Evolutionary conservation across 2,888 invertebrate species (phyloP).

Genomic region (Petrolisthes manimaculis): DNA sequence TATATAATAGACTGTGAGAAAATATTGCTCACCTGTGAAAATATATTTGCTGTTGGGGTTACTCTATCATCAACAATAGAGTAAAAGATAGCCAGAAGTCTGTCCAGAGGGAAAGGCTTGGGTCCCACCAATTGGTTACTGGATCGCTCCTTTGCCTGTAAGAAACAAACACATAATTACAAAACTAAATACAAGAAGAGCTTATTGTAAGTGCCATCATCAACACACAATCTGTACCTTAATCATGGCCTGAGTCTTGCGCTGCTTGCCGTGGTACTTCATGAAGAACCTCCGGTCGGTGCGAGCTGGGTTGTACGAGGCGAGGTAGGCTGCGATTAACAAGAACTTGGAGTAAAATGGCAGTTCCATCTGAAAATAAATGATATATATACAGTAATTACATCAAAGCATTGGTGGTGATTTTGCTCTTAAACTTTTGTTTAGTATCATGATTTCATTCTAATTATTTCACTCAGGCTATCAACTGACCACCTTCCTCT

Average conservation of each 20-base stretch:
- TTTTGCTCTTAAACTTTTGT: neutral
- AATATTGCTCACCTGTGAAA: slow-evolving; percentile 76
- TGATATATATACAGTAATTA: neutral
- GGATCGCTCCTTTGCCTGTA: slow-evolving; percentile 72
- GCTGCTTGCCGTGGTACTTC: slow-evolving; percentile 72
- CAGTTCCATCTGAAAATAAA: slow-evolving; percentile 71
- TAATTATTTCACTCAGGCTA: too few relatives aligned
- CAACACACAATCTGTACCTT: slow-evolving; percentile 27
- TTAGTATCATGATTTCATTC: too few relatives aligned
- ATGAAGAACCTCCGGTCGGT: slow-evolving; percentile 83
- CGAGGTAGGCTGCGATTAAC: slow-evolving; percentile 89
- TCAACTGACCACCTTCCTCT: too few relatives aligned
- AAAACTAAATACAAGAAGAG: slow-evolving; percentile 17
- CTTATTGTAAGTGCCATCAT: neutral
- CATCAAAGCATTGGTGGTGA: neutral
- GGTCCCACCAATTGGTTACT: slow-evolving; percentile 82
- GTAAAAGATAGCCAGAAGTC: slow-evolving; percentile 89
- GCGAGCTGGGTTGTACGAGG: slow-evolving; percentile 91
- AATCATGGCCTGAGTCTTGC: slow-evolving; percentile 61
- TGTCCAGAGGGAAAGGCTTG: slow-evolving; percentile 83
- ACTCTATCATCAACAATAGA: slow-evolving; percentile 88
- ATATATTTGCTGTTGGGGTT: slow-evolving; percentile 86
- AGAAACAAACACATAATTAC: neutral
- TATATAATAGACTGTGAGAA: slow-evolving; percentile 29
- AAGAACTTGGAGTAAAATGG: slow-evolving; percentile 92